Evolutionary conservation across 2,888 invertebrate species (phyloP), one percentile per base, ranked within the genome.

Genomic region (Patella pellucida): DNA sequence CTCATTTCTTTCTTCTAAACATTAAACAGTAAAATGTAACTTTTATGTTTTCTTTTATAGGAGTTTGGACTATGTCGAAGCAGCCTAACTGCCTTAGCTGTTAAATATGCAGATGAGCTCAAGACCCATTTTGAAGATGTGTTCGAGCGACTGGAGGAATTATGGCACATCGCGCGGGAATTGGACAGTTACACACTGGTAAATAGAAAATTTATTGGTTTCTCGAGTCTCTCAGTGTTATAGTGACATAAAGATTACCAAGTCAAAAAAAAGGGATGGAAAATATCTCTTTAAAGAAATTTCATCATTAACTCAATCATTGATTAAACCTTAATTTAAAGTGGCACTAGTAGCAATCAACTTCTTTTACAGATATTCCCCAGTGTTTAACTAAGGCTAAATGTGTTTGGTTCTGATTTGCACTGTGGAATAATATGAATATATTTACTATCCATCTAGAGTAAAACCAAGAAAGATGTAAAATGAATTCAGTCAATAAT

Each of bases 51-150:
- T 41, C 41, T 41, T 41, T 81, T 82, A 1, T 78, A 86, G 86
- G 85, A 86, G 52, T 73, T 77, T 68, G 75, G 77, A 15, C 79
- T 84, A 12, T 86, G 87, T 78, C 82, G 84, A 74, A 85, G 84
- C 76, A 87, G 87, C 76, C 78, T 88, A 68, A 83, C 84, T 31
- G 85, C 85, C 23, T 78, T 88, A 71, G 87, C 87, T 52, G 83
- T 87, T 62, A 83, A 86, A 76, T 88, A 88, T 75, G 86, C 87
- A 9, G 82, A 81, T 31, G 86, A 87, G 69, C 76, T 88, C 41
- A 81, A 83, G 67, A 86, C 87, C 2, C 83, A 85, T 67, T 76
- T 85, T 23, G 83, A 84, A 67, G 85, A 87, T 79, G 86, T 88
- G 5, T 78, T 85, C 73, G 87, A 87, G 71, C 77, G 85, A 11